These are phyloP conservation scores for Thecocarcelia acutangulata DNA, from an alignment of 2,888 invertebrate genomes.

Conservation along the genomic window DNA sequence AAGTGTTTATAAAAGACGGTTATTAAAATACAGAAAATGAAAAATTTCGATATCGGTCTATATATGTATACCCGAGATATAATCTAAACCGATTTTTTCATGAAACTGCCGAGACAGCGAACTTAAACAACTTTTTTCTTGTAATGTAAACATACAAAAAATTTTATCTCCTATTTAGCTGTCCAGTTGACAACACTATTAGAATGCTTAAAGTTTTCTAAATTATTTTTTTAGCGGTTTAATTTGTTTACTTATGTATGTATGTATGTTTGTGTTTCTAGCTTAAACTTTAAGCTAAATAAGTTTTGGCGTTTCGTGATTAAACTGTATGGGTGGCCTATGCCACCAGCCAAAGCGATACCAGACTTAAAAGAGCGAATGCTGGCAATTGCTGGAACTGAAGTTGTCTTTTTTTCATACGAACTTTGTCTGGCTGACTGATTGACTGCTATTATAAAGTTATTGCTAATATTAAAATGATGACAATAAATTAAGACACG, in stretches of 20 bases:
- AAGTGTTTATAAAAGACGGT: too few species aligned
- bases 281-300: conserved; percentile 60
- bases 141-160: too few species aligned
- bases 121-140: too few species aligned
- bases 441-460: conserved; percentile 70
- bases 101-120: too few species aligned
- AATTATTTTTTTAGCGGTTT: conserved; percentile 33
- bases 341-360: conserved; percentile 52
- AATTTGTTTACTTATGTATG: conserved; percentile 16
- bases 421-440: conserved; percentile 61
- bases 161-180: too few species aligned
- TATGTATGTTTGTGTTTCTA: conserved; percentile 12
- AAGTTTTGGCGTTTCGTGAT: conserved; percentile 66
- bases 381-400: conserved; percentile 7
- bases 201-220: conserved; percentile 16
- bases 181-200: conserved; percentile 22
- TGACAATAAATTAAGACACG: conserved; percentile 71
- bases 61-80: too few species aligned
- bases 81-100: too few species aligned
- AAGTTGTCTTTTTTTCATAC: conserved; percentile 5
- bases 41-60: too few species aligned
- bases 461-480: conserved; percentile 71
- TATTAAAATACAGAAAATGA: too few species aligned
- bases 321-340: conserved; percentile 72
- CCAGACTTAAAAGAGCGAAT: conserved; percentile 16